Conservation (phyloP, 2,113 vertebrate genomes). For the Phalacrocorax brasilianus region DNA sequence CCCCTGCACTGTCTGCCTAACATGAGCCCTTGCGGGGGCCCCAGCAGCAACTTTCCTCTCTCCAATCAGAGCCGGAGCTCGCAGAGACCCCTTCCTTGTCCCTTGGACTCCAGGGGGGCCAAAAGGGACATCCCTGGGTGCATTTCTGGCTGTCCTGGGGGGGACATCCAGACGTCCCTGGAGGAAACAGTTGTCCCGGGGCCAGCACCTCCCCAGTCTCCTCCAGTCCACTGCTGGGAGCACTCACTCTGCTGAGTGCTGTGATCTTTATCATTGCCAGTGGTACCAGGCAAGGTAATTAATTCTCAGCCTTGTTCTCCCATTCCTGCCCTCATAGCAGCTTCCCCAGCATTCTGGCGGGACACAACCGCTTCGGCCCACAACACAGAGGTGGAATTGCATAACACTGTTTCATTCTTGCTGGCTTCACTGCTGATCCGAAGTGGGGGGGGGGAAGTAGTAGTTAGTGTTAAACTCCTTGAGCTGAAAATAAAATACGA, state of each 20-base stretch:
- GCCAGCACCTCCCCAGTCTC: background rate
- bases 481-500: background rate
- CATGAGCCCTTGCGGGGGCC: rapidly evolving
- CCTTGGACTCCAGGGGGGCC: background rate
- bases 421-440: background rate
- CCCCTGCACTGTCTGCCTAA: background rate
- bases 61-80: background rate
- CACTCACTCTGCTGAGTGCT: rapidly evolving
- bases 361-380: background rate
- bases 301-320: background rate
- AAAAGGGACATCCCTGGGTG: background rate
- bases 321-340: rapidly evolving
- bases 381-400: background rate
- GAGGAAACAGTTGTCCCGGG: background rate
- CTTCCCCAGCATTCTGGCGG: background rate
- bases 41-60: background rate
- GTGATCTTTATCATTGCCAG: background rate
- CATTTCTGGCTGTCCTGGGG: background rate
- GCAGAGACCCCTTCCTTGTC: background rate
- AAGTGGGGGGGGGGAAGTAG: background rate
- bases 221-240: background rate
- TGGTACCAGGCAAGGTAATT: too few relatives aligned
- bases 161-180: background rate
- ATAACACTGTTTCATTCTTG: background rate
- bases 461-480: background rate